phyloP scores from a whole-genome alignment of 2,888 invertebrate species.

The Caenorhabditis virilis region DNA sequence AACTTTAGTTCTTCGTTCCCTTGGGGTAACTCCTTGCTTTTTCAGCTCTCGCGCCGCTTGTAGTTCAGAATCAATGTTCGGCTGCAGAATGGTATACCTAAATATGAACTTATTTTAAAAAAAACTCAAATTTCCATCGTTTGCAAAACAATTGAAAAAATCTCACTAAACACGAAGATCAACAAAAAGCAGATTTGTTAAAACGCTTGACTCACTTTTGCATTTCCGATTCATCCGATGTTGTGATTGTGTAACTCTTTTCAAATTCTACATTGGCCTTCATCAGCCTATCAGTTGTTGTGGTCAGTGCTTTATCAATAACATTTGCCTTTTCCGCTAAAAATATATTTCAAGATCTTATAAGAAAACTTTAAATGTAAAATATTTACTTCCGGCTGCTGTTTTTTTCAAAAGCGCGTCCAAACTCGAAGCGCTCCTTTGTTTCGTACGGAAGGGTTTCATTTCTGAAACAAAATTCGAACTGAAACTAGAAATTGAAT shows the following conservation, averaged over 20 bases:
- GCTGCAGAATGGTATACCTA: constrained; percentile 17
- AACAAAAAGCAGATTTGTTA: neutral
- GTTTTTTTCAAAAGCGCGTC: constrained; percentile 44
- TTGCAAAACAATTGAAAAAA: neutral
- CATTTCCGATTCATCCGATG: constrained; percentile 5
- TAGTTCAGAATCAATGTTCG: constrained; percentile 16
- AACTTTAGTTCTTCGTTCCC: constrained; percentile 9
- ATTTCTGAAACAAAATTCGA: constrained; percentile 1
- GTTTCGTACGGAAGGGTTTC: constrained; percentile 6
- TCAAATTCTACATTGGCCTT: constrained; percentile 17
- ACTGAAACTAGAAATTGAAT: neutral
- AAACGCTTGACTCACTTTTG: constrained; percentile 1
- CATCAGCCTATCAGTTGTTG: constrained; percentile 16
- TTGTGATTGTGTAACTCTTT: constrained; percentile 14
- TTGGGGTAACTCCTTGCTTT: constrained; percentile 10
- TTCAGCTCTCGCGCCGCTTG: constrained; percentile 20
- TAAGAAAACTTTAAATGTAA: too few relatives aligned
- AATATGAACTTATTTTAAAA: neutral
- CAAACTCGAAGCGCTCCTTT: constrained; percentile 20
- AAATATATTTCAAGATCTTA: too few relatives aligned
- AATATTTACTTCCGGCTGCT: constrained; percentile 35
- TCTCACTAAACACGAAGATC: neutral
- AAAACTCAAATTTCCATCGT: neutral
- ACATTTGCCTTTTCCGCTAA: constrained; percentile 9
- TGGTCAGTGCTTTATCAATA: constrained; percentile 7